A percentile compares a stretch with the other conserved stretches of the same genome.
Conservation (phyloP, 2,888 invertebrate genomes). For the Pomacea canaliculata region DNA sequence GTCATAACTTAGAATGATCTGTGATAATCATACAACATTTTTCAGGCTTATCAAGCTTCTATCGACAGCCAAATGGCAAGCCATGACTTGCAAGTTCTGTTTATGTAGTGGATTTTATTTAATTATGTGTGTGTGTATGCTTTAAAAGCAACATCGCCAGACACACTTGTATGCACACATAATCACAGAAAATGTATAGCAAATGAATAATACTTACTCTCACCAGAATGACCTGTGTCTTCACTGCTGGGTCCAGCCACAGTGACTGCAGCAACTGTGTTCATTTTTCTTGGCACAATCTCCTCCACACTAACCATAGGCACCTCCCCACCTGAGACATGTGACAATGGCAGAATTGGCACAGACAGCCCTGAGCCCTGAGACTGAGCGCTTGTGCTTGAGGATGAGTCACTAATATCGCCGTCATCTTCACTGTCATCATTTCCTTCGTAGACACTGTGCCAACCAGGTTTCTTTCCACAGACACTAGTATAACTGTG, state of each 20-base stretch:
- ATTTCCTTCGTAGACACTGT: slow-evolving; percentile 19
- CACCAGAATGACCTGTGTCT: slow-evolving; percentile 32
- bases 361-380: slow-evolving; percentile 10
- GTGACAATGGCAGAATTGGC: slow-evolving; percentile 41
- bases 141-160: too few species aligned
- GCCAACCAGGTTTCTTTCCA: slow-evolving; percentile 48
- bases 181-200: not conserved
- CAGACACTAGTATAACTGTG: slow-evolving; percentile 63
- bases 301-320: slow-evolving; percentile 50
- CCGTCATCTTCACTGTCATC: slow-evolving; percentile 14
- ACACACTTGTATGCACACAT: too few species aligned
- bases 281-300: slow-evolving; percentile 31
- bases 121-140: too few species aligned
- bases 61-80: too few species aligned
- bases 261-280: not conserved
- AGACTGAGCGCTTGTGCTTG: not conserved
- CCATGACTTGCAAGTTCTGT: too few species aligned
- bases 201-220: slow-evolving; percentile 25
- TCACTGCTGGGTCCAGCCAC: slow-evolving; percentile 15
- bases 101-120: too few species aligned
- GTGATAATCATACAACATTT: too few species aligned
- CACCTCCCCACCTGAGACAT: slow-evolving; percentile 40
- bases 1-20: too few species aligned
- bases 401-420: slow-evolving; percentile 1
- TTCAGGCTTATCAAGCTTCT: too few species aligned